These are phyloP conservation scores for Piprites chloris DNA, from an alignment of 2,113 vertebrate genomes.

Conservation along the genomic window DNA sequence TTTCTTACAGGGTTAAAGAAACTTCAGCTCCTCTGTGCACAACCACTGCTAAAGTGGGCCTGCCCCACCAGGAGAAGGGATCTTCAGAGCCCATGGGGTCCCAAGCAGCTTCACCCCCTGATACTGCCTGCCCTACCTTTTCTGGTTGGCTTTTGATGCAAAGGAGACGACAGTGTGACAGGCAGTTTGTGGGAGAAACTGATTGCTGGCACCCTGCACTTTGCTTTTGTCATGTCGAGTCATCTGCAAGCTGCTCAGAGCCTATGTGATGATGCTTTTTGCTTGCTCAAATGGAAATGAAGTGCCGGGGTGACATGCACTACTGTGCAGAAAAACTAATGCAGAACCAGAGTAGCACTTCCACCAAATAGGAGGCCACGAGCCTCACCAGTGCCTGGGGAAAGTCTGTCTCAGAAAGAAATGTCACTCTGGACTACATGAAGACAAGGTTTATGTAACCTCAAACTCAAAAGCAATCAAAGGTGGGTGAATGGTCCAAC, in stretches of 20 bases:
- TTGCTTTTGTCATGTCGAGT: constrained; percentile 38
- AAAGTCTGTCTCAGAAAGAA: not conserved
- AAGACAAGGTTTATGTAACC: not conserved
- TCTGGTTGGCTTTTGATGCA: not conserved
- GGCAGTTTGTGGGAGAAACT: not conserved
- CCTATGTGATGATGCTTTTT: not conserved
- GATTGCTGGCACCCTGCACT: not conserved
- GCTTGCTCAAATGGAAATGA: constrained; percentile 32
- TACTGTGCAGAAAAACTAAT: not conserved
- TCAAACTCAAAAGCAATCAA: not conserved
- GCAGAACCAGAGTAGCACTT: not conserved
- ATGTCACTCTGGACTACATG: not conserved
- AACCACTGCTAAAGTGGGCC: not conserved
- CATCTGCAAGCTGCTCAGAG: constrained; percentile 21
- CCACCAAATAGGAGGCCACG: not conserved
- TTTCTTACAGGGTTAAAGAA: not conserved
- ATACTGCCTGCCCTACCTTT: not conserved
- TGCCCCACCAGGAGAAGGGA: not conserved
- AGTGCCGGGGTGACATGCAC: not conserved
- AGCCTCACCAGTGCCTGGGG: not conserved
- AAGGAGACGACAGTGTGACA: not conserved
- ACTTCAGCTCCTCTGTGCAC: not conserved
- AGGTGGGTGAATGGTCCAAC: not conserved
- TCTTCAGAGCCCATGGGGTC: not conserved
- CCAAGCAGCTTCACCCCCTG: not conserved